These are phyloP conservation scores for Mohoua ochrocephala DNA, from an alignment of 2,113 vertebrate genomes.

Conservation along the genomic window DNA sequence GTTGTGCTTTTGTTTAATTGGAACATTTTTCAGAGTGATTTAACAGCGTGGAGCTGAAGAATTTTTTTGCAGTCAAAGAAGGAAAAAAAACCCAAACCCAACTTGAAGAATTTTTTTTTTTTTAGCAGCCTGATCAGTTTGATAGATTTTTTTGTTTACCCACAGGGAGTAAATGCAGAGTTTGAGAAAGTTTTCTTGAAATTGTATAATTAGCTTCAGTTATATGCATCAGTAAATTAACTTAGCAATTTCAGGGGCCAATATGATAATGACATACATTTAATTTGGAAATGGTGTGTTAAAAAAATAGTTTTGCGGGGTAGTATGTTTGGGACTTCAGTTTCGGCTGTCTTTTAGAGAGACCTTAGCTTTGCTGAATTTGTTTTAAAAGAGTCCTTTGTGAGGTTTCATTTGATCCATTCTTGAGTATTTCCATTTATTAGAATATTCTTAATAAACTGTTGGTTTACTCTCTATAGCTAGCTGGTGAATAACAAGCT, in stretches of 20 bases:
- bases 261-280: neutral
- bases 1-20: neutral
- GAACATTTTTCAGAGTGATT: neutral
- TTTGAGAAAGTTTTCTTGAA: neutral
- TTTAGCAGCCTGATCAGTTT: neutral
- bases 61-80: neutral
- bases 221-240: neutral
- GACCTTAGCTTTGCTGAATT: neutral
- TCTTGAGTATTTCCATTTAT: neutral
- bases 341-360: neutral
- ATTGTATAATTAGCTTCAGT: neutral
- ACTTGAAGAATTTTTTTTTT: neutral
- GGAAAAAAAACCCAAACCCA: neutral
- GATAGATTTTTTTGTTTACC: neutral
- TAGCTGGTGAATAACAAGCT: neutral
- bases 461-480: neutral
- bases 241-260: neutral
- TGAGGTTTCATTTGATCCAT: neutral
- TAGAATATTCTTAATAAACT: neutral
- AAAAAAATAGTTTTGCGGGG: neutral
- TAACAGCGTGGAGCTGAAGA: neutral
- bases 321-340: neutral
- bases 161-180: neutral
- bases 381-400: neutral
- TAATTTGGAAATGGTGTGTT: neutral